phyloP scores from a whole-genome alignment of 1,140 invertebrate genomes.

The Plectrocnemia conspersa region DNA sequence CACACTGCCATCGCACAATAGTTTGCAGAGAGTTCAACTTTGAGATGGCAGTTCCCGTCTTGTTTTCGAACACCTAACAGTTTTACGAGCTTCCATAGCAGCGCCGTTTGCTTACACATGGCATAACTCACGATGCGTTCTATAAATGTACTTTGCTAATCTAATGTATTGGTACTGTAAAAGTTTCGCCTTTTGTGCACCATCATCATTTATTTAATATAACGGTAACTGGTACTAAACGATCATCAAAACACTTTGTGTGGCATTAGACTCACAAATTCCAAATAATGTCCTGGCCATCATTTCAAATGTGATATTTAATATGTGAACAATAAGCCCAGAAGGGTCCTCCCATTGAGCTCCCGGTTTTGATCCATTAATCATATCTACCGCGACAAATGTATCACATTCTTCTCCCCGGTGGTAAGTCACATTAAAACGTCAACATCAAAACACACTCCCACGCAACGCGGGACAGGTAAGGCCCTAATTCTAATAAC shows the following conservation, averaged over 20 bases:
- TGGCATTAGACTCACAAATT: too few relatives aligned
- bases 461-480: conserved; percentile 8
- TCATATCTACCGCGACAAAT: conserved; percentile 33
- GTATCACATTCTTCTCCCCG: conserved; percentile 30
- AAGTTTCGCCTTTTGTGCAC: too few relatives aligned
- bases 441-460: conserved; percentile 26
- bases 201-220: too few relatives aligned
- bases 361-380: conserved; percentile 33
- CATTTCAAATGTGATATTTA: too few relatives aligned
- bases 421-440: conserved; percentile 32
- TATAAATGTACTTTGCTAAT: too few relatives aligned
- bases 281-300: too few relatives aligned
- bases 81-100: conserved; percentile 20
- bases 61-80: conserved; percentile 13
- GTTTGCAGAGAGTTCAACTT: conserved; percentile 13
- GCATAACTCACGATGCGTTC: not conserved
- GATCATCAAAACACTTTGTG: too few relatives aligned
- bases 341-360: too few relatives aligned
- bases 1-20: conserved; percentile 9
- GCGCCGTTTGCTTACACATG: not conserved
- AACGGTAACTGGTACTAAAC: too few relatives aligned
- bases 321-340: too few relatives aligned
- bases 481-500: too few relatives aligned
- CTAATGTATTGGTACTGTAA: too few relatives aligned
- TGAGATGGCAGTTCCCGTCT: conserved; percentile 6